Evolutionary conservation across 2,888 invertebrate genomes (phyloP).

Genomic region (Chorisops tibialis): DNA sequence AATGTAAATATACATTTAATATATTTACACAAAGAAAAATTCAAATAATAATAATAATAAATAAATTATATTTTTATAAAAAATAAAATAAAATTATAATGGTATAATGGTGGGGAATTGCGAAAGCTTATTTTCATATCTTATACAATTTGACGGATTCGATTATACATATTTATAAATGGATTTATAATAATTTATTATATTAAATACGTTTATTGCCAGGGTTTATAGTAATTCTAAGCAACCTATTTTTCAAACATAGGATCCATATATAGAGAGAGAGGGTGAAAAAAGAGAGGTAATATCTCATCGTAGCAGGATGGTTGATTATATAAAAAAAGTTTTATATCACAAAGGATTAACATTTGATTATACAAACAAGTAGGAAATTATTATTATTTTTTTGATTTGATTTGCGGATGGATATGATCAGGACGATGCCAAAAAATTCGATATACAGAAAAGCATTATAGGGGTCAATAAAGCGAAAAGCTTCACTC

Average conservation of each 20-base stretch:
- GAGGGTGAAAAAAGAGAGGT: too few species aligned
- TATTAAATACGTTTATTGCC: background rate
- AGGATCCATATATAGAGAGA: background rate
- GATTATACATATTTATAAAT: background rate
- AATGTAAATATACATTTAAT: conserved; percentile 1
- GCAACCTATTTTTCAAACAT: conserved; percentile 6
- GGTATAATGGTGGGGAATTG: conserved; percentile 36
- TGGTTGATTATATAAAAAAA: background rate
- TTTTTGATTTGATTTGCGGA: too few species aligned
- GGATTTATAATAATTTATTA: background rate
- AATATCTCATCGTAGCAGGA: background rate
- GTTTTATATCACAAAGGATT: too few species aligned
- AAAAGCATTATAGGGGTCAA: conserved; percentile 22
- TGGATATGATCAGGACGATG: background rate
- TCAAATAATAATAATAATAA: background rate
- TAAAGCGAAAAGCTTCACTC: conserved; percentile 23
- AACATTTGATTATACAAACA: too few species aligned
- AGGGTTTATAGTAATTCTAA: conserved; percentile 4
- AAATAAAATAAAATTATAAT: conserved; percentile 9
- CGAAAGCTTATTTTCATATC: conserved; percentile 33
- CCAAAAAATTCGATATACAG: conserved; percentile 16
- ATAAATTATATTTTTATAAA: background rate
- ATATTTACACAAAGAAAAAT: background rate
- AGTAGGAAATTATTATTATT: too few species aligned
- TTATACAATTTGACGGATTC: background rate